Percentiles rank a stretch among this genome's conserved stretches.
Evolutionary conservation across 2,888 invertebrate genomes (phyloP).

Genomic region (Lasioglossum malachurum): DNA sequence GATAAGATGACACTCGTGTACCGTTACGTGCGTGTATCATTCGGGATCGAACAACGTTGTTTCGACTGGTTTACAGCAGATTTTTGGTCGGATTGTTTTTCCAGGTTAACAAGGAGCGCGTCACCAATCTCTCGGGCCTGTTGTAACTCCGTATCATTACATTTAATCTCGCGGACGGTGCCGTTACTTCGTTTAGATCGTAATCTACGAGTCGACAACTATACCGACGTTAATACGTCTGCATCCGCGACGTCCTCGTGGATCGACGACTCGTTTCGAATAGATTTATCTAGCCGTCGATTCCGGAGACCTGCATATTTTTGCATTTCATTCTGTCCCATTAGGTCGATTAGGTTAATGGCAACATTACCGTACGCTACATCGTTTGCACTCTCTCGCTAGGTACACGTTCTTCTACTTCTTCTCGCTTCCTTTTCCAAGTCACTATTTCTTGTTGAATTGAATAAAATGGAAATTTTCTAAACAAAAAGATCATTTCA

Average conservation of each 20-base stretch:
- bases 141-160: slow-evolving; percentile 16
- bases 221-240: neutral
- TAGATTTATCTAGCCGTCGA: slow-evolving; percentile 18
- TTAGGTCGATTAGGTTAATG: neutral
- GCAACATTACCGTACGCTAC: neutral
- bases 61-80: neutral
- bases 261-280: neutral
- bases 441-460: neutral
- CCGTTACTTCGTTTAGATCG: slow-evolving; percentile 35
- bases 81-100: slow-evolving; percentile 1
- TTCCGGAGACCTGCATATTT: neutral
- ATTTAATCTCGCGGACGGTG: slow-evolving; percentile 10
- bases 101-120: neutral
- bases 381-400: neutral
- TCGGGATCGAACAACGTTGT: slow-evolving; percentile 16
- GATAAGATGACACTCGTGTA: slow-evolving; percentile 17
- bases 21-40: slow-evolving; percentile 46
- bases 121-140: neutral
- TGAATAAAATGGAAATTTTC: neutral
- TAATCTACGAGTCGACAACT: slow-evolving; percentile 12
- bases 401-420: neutral
- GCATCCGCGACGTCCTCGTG: neutral
- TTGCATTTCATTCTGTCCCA: neutral
- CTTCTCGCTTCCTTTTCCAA: neutral
- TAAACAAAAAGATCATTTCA: neutral